phyloP scores from a whole-genome alignment of 1,140 invertebrate genomes.

The Goniozus legneri region DNA sequence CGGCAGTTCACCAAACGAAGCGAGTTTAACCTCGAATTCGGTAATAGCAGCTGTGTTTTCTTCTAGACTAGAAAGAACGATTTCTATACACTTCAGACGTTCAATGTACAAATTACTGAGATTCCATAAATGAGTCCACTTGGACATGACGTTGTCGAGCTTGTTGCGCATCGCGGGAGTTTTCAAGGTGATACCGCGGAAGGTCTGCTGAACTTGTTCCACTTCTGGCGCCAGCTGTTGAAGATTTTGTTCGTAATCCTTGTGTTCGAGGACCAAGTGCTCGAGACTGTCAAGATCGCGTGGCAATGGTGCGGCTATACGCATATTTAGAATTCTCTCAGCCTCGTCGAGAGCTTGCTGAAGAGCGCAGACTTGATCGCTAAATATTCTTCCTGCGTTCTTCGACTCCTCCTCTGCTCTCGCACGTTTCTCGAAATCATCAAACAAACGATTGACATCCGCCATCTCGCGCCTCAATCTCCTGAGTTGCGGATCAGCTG shows the following conservation, averaged over 20 bases:
- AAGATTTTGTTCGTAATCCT: slow-evolving; percentile 77
- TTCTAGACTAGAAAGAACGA: slow-evolving; percentile 82
- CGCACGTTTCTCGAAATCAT: slow-evolving; percentile 86
- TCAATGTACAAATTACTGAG: slow-evolving; percentile 85
- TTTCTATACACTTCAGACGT: slow-evolving; percentile 86
- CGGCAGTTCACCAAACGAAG: slow-evolving; percentile 78
- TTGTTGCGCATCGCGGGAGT: slow-evolving; percentile 87
- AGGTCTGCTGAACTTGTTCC: slow-evolving; percentile 77
- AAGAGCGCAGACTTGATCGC: slow-evolving; percentile 77
- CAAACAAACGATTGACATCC: slow-evolving; percentile 92
- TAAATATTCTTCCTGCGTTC: slow-evolving; percentile 81
- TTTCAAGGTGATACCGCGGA: slow-evolving; percentile 77
- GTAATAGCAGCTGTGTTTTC: slow-evolving; percentile 85
- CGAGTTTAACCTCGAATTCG: slow-evolving; percentile 87
- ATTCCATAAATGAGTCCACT: slow-evolving; percentile 89
- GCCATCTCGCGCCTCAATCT: slow-evolving; percentile 88
- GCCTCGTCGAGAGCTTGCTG: slow-evolving; percentile 80
- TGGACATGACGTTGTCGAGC: slow-evolving; percentile 79
- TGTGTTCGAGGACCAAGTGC: slow-evolving; percentile 83
- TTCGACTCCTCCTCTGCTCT: slow-evolving; percentile 85
- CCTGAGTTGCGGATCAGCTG: slow-evolving; percentile 86
- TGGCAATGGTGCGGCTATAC: slow-evolving; percentile 76
- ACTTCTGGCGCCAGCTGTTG: slow-evolving; percentile 74
- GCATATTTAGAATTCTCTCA: slow-evolving; percentile 76
- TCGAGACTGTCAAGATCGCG: slow-evolving; percentile 82